Percentiles rank a stretch among this genome's conserved stretches.
phyloP scores from a whole-genome alignment of 2,797 vertebrate genomes.

The Lithobates sylvaticus region DNA sequence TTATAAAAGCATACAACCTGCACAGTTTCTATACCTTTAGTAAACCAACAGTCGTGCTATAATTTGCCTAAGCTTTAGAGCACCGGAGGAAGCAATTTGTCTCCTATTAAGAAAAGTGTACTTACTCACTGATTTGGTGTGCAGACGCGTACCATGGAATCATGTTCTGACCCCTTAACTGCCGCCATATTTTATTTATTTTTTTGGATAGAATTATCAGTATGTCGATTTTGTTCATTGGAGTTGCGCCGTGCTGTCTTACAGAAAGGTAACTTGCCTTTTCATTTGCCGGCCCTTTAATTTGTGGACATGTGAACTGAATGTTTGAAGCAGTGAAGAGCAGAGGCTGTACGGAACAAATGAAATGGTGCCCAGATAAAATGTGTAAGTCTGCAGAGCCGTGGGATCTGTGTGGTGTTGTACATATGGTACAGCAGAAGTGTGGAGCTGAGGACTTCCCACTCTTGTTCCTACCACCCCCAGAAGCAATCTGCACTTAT shows the following conservation, averaged over 20 bases:
- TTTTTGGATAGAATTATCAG: too few relatives aligned
- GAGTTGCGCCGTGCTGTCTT: not conserved
- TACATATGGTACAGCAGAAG: constrained; percentile 59
- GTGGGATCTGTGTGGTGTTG: constrained; percentile 31
- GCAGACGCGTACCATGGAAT: too few relatives aligned
- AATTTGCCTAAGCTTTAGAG: too few relatives aligned
- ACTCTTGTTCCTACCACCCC: constrained; percentile 57
- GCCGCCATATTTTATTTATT: too few relatives aligned
- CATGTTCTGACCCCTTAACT: too few relatives aligned
- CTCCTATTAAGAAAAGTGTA: too few relatives aligned
- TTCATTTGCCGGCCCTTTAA: not conserved
- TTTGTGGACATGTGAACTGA: not conserved
- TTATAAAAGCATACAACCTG: too few relatives aligned
- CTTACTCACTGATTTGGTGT: too few relatives aligned
- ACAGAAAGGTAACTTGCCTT: not conserved
- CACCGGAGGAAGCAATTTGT: too few relatives aligned
- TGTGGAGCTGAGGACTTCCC: constrained; percentile 44
- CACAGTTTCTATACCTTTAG: too few relatives aligned
- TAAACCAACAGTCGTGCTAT: too few relatives aligned
- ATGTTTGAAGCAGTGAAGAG: not conserved
- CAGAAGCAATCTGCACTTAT: constrained; percentile 57
- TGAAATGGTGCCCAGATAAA: constrained; percentile 23
- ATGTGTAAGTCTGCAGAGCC: constrained; percentile 5
- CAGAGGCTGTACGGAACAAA: not conserved
- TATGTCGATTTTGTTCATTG: not conserved